phyloP scores from a whole-genome alignment of 2,113 vertebrate species.

The Scytalopus superciliaris region DNA sequence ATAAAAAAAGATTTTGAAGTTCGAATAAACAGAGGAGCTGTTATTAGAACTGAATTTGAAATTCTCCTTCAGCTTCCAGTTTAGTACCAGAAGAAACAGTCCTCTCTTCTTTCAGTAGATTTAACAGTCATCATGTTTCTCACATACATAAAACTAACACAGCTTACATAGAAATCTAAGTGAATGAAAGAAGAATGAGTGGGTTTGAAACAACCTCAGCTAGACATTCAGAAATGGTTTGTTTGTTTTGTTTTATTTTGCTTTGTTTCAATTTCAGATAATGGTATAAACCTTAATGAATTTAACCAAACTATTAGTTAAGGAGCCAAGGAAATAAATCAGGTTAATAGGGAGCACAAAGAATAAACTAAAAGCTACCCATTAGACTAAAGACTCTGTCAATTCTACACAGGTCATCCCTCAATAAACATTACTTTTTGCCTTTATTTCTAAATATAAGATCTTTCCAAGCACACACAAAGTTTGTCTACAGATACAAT shows the following conservation, averaged over 20 bases:
- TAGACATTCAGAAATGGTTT: not conserved
- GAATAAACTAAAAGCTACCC: not conserved
- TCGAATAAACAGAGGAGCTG: not conserved
- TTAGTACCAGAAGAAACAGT: not conserved
- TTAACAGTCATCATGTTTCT: not conserved
- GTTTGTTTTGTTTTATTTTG: no score
- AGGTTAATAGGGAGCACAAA: not conserved
- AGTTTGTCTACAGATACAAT: not conserved
- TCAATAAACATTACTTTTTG: not conserved
- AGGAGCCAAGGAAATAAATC: not conserved
- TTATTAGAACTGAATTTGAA: not conserved
- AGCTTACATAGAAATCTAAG: not conserved
- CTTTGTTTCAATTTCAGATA: not conserved
- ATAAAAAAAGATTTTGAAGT: not conserved
- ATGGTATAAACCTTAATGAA: not conserved
- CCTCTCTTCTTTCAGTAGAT: not conserved
- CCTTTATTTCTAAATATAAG: not conserved
- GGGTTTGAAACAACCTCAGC: not conserved
- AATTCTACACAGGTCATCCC: not conserved
- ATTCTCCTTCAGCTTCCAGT: not conserved
- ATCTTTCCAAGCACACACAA: not conserved
- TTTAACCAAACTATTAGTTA: not conserved
- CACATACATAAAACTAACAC: not conserved
- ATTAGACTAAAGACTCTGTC: not conserved
- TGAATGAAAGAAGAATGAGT: not conserved